phyloP scores from a whole-genome alignment of 2,888 invertebrate species.

The Luperina testacea region DNA sequence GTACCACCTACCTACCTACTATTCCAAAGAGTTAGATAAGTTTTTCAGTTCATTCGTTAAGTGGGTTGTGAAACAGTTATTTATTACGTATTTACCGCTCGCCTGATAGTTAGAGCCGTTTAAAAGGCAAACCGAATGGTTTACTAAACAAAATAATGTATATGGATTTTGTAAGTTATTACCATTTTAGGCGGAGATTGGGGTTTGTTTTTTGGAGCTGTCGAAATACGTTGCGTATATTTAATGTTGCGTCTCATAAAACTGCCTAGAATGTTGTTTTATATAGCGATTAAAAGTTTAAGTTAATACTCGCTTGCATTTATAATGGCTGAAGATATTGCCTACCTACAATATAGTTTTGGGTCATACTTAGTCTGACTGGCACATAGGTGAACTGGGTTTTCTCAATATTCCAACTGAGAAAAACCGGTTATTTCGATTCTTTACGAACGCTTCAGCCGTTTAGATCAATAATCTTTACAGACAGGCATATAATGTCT shows the following conservation, averaged over 20 bases:
- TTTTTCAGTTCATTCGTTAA: slow-evolving; percentile 89
- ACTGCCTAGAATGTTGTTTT: neutral
- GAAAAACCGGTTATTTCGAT: neutral
- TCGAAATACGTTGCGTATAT: neutral
- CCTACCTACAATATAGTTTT: neutral
- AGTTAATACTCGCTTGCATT: neutral
- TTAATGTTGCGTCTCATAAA: neutral
- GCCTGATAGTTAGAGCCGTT: slow-evolving; percentile 78
- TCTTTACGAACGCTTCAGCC: neutral
- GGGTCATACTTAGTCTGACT: neutral
- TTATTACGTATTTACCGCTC: slow-evolving; percentile 81
- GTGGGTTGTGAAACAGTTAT: slow-evolving; percentile 85
- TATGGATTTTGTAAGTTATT: slow-evolving; percentile 40
- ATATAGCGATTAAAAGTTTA: no score
- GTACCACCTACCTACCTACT: slow-evolving; percentile 51
- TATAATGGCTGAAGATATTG: neutral
- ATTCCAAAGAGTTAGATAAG: slow-evolving; percentile 81
- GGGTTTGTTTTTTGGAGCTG: slow-evolving; percentile 2
- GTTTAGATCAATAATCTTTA: neutral
- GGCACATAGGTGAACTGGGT: neutral
- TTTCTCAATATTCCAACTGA: no score
- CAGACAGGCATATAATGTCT: neutral
- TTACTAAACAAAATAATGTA: slow-evolving; percentile 55
- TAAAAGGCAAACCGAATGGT: slow-evolving; percentile 70
- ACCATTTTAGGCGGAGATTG: slow-evolving; percentile 19